A percentile compares a stretch with the other conserved stretches of the same genome.
Conservation (phyloP, 2,888 invertebrate species). For the Oconnorella tubifera region DNA sequence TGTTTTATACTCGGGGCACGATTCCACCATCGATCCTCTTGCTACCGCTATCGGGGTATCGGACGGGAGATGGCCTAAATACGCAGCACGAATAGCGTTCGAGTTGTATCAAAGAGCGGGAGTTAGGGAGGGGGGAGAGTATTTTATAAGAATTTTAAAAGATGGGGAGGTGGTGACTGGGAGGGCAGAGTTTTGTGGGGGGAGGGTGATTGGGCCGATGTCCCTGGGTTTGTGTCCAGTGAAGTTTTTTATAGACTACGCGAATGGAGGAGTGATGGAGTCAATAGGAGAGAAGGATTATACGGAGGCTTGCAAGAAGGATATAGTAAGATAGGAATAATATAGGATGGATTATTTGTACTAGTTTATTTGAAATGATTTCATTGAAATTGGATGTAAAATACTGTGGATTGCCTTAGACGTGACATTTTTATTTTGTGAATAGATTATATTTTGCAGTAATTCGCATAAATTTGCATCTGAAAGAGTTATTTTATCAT, state of each 20-base stretch:
- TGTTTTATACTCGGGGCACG: slow-evolving; percentile 84
- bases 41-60: slow-evolving; percentile 73
- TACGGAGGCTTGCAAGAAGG: neutral
- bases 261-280: neutral
- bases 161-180: slow-evolving; percentile 84
- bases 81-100: slow-evolving; percentile 80
- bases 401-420: too few species aligned
- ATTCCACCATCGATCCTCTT: slow-evolving; percentile 81
- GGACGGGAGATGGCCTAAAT: slow-evolving; percentile 67
- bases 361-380: too few species aligned
- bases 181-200: slow-evolving; percentile 73
- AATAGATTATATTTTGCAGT: too few species aligned
- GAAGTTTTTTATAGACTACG: neutral
- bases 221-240: slow-evolving; percentile 18
- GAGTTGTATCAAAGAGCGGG: slow-evolving; percentile 69
- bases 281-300: neutral
- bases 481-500: too few species aligned
- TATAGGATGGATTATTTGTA: neutral
- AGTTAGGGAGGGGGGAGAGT: neutral
- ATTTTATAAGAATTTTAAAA: slow-evolving; percentile 74
- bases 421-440: too few species aligned
- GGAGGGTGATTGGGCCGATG: slow-evolving; percentile 32
- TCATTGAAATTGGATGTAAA: too few species aligned
- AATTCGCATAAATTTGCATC: too few species aligned
- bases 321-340: neutral